Conservation (phyloP, 2,113 vertebrate genomes). For the Alosa alosa region DNA sequence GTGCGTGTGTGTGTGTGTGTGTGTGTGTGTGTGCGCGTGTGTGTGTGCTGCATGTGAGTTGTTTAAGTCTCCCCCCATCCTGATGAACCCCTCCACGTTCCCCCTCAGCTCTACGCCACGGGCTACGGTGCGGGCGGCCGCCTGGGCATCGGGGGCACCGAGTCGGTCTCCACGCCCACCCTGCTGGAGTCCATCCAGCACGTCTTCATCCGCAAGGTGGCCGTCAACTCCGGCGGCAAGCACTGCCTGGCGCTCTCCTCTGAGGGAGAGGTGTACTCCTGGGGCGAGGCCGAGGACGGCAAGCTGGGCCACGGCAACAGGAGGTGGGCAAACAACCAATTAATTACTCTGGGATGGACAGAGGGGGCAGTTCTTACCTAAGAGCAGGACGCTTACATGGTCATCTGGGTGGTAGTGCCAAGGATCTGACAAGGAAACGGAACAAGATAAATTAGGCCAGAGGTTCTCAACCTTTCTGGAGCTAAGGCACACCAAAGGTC, state of each 20-base stretch:
- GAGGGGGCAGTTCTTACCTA: neutral
- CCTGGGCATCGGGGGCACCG: constrained; percentile 93
- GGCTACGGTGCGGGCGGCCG: constrained; percentile 96
- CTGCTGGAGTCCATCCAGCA: constrained; percentile 96
- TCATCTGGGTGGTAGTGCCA: neutral
- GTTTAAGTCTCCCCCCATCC: neutral
- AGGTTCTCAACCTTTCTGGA: no score
- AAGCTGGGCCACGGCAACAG: constrained; percentile 96
- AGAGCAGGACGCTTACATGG: neutral
- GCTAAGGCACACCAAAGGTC: no score
- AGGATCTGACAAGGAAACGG: neutral
- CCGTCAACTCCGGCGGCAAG: constrained; percentile 97
- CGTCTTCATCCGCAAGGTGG: constrained; percentile 96
- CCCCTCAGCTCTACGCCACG: constrained; percentile 88
- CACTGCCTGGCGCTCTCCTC: constrained; percentile 95
- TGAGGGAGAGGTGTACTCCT: constrained; percentile 97
- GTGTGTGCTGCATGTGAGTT: neutral
- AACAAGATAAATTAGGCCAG: neutral
- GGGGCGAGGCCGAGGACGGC: constrained; percentile 97
- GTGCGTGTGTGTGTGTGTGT: neutral
- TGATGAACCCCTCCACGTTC: neutral
- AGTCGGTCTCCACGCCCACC: constrained; percentile 95
- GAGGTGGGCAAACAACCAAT: constrained; percentile 69
- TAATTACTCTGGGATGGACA: neutral
- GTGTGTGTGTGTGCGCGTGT: neutral